A percentile compares a stretch with the other conserved stretches of the same genome.
These are phyloP conservation scores for Orchesellides sinensis DNA, from an alignment of 2,888 invertebrate genomes.

Conservation along the genomic window DNA sequence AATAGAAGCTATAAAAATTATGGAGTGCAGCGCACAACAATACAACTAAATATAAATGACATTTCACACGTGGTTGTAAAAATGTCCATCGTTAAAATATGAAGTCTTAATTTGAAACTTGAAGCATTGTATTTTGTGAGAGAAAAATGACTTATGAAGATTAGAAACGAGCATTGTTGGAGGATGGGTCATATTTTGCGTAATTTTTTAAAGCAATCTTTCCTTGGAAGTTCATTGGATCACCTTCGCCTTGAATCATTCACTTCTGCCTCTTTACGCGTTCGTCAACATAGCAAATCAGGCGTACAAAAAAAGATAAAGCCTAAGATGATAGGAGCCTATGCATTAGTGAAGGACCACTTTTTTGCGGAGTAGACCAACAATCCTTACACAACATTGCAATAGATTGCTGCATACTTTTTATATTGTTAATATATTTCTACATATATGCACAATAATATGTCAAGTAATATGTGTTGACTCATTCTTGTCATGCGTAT, in stretches of 20 bases:
- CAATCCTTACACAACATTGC: background rate
- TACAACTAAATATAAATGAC: background rate
- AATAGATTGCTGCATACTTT: background rate
- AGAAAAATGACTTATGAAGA: background rate
- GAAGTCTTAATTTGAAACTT: background rate
- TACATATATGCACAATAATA: too few species aligned
- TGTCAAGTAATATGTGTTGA: too few species aligned
- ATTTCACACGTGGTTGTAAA: constrained; percentile 26
- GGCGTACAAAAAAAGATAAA: background rate
- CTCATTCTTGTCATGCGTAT: constrained; percentile 29
- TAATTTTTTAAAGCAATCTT: background rate
- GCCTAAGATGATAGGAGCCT: background rate
- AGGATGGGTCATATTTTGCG: constrained; percentile 14
- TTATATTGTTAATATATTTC: too few species aligned
- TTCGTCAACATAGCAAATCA: too few species aligned
- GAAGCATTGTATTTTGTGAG: background rate
- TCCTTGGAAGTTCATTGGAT: constrained; percentile 45
- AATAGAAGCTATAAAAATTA: background rate
- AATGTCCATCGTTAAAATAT: background rate
- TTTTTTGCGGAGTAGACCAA: background rate
- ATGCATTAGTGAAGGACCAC: background rate
- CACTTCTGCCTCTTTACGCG: too few species aligned
- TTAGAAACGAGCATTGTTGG: too few species aligned
- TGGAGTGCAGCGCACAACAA: background rate
- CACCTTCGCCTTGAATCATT: constrained; percentile 57